Base-by-base conservation (phyloP, 2,888 invertebrate genomes). In the Athrips mouffetella region DNA sequence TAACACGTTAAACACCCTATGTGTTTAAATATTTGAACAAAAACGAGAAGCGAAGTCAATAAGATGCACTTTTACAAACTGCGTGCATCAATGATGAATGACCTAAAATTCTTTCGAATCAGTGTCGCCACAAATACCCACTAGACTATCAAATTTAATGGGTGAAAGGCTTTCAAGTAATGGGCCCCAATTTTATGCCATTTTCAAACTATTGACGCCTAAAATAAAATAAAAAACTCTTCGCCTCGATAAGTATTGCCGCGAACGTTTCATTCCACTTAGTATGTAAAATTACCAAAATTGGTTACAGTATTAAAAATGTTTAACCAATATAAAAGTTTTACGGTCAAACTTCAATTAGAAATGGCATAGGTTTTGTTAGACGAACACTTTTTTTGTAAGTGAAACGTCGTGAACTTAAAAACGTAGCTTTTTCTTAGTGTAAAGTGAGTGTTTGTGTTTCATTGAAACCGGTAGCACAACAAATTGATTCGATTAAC, bases 161-260 rank as follows among this genome's bases (percentile, higher is more conserved):
- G 73, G 79, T 77, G 82, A 83, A 80, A 80, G 78, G 71, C 70
- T 60, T 11, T 60, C 52, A 62, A 56, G 57, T 75, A 77, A 78
- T 75, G 65, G 69, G 53, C 59, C 53, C 58, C 74, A 75, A 77
- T 80, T 77, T 70, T 63, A 63, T 66, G 58, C 67, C 67, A 79
- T 73, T 81, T 74, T 65, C 63, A 65, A 59, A 61, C 60, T 62
- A 64, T 65, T 65, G 68, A 67, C 56, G 54, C 58, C 60, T 58
- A 3, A 63, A 73, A 33, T 31, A 49, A 15, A 48, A 23, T 7
- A 73, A 69, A 65, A 68, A 65, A 66, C 67, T n/a, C n/a, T n/a
- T n/a, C 65, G 58, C 57, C 41, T 55, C 37, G 50, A 40, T 54
- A 55, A n/a, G n/a, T n/a, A n/a, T n/a, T n/a, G n/a, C 51, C 49